Evolutionary conservation across 2,113 vertebrate genomes (phyloP), one percentile per base, ranked within the genome.

Genomic region (Dissostichus mawsoni): DNA sequence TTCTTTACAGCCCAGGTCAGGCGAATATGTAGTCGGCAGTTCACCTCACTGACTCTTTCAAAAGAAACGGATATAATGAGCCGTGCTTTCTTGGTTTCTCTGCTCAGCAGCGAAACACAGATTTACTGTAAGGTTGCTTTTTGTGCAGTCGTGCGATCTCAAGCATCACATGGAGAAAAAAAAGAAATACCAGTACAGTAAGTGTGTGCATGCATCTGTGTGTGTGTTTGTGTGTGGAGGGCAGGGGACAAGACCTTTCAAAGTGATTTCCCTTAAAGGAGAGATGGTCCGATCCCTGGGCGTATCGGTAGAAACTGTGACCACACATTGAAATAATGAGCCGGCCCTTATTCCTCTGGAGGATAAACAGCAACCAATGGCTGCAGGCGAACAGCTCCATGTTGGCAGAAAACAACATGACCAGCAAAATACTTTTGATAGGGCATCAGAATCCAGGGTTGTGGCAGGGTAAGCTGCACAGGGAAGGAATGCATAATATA

Each of bases 261-360:
- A 82, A 83, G 74, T 36, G 73, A 88, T 85, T 84, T 81, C 61
- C 52, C 25, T 68, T 86, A 81, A 86, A 80, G 74, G 81, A 78
- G 72, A 78, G 80, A 87, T 77, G 80, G 69, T 69, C 78, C 69
- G 81, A 88, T 89, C 89, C 86, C 77, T 76, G 67, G 82, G 90
- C 77, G 11, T 82, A 83, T 86, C 68, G 61, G 75, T 87, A 77
- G 76, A 90, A 86, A 84, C 84, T 92, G 85, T 90, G 90, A 93
- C 88, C 91, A 87, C 87, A 91, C 91, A 92, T 94, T 83, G 86
- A 86, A 89, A 90, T 95, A 95, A 94, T 92, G 91, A 95, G 90
- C 36, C n/a, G n/a, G n/a, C n/a, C n/a, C 67, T 71, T 52, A 74
- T 86, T 91, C 75, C 80, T 77, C 85, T 80, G 74, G 68, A 81